Conservation (phyloP, 2,888 invertebrate genomes). For the Helleia helle region DNA sequence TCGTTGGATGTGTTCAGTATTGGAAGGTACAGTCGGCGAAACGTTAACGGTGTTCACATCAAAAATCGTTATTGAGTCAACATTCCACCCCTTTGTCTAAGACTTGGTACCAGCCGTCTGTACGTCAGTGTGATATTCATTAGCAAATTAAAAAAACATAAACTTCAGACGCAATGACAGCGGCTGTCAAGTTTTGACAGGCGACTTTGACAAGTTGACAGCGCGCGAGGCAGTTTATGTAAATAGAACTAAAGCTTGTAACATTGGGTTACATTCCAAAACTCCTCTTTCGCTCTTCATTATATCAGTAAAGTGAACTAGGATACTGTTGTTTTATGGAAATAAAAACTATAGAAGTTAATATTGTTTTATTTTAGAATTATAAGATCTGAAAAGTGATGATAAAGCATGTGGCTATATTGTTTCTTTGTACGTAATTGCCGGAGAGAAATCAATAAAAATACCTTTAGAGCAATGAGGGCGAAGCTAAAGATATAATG, state of each 20-base stretch:
- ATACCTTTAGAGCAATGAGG: too few species aligned
- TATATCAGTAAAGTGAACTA: slow-evolving; percentile 45
- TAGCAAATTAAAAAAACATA: neutral
- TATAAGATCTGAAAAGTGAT: too few species aligned
- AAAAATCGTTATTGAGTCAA: neutral
- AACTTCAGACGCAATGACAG: neutral
- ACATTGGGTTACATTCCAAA: slow-evolving; percentile 62
- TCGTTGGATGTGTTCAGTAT: slow-evolving; percentile 33
- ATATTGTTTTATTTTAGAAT: slow-evolving; percentile 29
- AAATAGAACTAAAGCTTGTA: slow-evolving; percentile 41
- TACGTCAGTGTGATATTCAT: neutral
- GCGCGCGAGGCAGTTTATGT: slow-evolving; percentile 38
- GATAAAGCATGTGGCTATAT: too few species aligned
- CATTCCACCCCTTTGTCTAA: neutral
- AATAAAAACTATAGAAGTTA: slow-evolving; percentile 63
- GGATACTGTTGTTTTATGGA: slow-evolving; percentile 64
- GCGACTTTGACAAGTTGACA: neutral
- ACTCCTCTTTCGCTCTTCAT: slow-evolving; percentile 34
- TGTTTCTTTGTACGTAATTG: too few species aligned
- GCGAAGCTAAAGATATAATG: too few species aligned
- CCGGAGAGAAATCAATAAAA: too few species aligned
- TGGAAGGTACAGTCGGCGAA: neutral
- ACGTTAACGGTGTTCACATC: neutral
- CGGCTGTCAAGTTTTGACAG: neutral
- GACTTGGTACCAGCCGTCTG: neutral